A percentile compares a stretch with the other conserved stretches of the same genome.
Conservation (phyloP, 2,113 vertebrate genomes). For the Hemibagrus wyckioides region DNA sequence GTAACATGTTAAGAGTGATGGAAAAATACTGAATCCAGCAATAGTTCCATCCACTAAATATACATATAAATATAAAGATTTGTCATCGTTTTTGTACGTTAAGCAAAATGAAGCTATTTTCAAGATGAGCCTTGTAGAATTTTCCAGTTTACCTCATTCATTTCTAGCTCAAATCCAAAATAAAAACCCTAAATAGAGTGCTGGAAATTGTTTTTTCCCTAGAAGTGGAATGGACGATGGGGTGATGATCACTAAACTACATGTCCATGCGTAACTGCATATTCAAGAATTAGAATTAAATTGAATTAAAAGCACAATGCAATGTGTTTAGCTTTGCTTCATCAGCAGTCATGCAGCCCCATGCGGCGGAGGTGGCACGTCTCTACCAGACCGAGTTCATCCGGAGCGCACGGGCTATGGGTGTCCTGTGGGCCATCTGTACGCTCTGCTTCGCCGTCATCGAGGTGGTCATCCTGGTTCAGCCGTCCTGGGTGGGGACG, state of each 20-base stretch:
- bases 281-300: not conserved
- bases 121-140: not conserved
- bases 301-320: not conserved
- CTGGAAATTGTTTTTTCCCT: not conserved
- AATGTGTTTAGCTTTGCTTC: not conserved
- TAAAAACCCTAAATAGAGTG: no score
- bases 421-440: conserved; percentile 79
- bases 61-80: not conserved
- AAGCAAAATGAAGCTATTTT: not conserved
- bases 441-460: conserved; percentile 80
- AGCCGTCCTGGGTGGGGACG: conserved; percentile 81
- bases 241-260: not conserved
- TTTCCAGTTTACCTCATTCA: not conserved
- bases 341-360: conserved; percentile 61
- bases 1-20: no score
- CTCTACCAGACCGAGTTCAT: conserved; percentile 83
- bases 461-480: conserved; percentile 79
- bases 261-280: not conserved
- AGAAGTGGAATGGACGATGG: not conserved
- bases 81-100: not conserved
- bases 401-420: conserved; percentile 77
- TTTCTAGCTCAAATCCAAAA: not conserved
- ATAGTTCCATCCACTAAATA: not conserved
- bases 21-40: not conserved
- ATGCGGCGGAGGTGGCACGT: conserved; percentile 68